Base-by-base conservation (phyloP, 2,113 vertebrate genomes). In the Brachypodius melanocephalos region DNA sequence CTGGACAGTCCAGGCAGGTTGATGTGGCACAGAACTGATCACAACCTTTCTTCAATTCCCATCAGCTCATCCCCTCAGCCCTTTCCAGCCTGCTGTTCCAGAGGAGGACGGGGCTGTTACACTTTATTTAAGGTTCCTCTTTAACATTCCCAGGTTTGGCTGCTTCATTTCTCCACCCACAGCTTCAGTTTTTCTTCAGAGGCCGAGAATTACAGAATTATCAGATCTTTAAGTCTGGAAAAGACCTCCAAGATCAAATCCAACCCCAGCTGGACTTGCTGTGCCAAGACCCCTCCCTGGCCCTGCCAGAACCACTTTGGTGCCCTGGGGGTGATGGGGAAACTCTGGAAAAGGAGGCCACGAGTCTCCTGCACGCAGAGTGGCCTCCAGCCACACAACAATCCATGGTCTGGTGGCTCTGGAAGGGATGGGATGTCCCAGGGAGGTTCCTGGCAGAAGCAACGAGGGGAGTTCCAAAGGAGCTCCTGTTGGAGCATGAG, bases 101-200 rank as follows among this genome's bases (percentile, higher is more conserved):
- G n/a, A 85, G 34, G 29, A 12, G 12, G 14, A 71, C 2, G 9
- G 73, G 89, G 40, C 43, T 77, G 13, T 55, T 24, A 24, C 14
- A 51, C 66, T 22, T 19, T 40, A 83, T 73, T 91, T 88, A 68
- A 66, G 31, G 79, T 72, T 85, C 9, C 12, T 54, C 28, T 82
- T 88, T 71, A 54, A 54, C 40, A 63, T 52, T 78, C 79, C 81
- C 84, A 51, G 78, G 8, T 88, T 85, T 89, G 84, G 75, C 90
- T 65, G 4, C 42, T 58, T 2, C 5, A 45, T 68, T 91, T 91
- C 62, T 73, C 82, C 6, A 9, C 68, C 82, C 49, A 59, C 51
- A 90, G 36, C 85, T 85, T 78, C 87, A 25, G 36, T 58, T 93
- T 95, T 91, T 69, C 93, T 88, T 88, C 55, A 19, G 77, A 34